Evolutionary conservation across 2,888 invertebrate species (phyloP).

Genomic region (Tenthredo scrophulariae): DNA sequence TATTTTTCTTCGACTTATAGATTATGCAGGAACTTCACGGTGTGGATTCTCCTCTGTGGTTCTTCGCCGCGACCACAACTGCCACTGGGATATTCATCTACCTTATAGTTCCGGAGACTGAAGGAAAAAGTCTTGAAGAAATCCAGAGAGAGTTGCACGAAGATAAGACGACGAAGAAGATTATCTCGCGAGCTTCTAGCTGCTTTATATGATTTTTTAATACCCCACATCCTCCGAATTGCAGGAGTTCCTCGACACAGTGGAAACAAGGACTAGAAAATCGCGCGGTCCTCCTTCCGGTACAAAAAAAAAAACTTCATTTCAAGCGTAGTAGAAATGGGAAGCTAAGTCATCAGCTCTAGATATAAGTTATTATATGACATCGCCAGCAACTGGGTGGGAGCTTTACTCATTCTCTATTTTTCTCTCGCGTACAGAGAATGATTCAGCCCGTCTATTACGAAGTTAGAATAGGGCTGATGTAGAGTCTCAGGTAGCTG

Average conservation of each 20-base stretch:
- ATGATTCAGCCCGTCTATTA: background rate
- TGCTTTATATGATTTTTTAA: slow-evolving; percentile 22
- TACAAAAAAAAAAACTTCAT: background rate
- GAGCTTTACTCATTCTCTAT: background rate
- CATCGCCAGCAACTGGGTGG: background rate
- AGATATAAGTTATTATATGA: background rate
- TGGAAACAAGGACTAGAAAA: background rate
- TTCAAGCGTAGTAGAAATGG: background rate
- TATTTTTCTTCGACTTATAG: slow-evolving; percentile 61
- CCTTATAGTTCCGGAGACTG: slow-evolving; percentile 74
- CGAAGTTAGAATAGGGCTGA: background rate
- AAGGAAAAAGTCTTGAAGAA: slow-evolving; percentile 75
- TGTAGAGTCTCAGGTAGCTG: background rate
- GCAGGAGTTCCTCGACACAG: background rate
- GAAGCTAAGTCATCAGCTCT: background rate
- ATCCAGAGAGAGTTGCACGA: slow-evolving; percentile 64
- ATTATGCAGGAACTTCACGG: slow-evolving; percentile 69
- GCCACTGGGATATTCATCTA: slow-evolving; percentile 73
- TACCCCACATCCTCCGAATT: background rate
- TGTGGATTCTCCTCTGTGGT: slow-evolving; percentile 70
- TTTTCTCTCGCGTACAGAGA: background rate
- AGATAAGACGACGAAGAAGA: slow-evolving; percentile 50
- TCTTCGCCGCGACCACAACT: slow-evolving; percentile 69
- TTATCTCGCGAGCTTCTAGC: slow-evolving; percentile 46
- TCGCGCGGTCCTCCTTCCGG: background rate